Conservation (phyloP, 2,888 invertebrate genomes). For the Pristionchus fissidentatus region DNA sequence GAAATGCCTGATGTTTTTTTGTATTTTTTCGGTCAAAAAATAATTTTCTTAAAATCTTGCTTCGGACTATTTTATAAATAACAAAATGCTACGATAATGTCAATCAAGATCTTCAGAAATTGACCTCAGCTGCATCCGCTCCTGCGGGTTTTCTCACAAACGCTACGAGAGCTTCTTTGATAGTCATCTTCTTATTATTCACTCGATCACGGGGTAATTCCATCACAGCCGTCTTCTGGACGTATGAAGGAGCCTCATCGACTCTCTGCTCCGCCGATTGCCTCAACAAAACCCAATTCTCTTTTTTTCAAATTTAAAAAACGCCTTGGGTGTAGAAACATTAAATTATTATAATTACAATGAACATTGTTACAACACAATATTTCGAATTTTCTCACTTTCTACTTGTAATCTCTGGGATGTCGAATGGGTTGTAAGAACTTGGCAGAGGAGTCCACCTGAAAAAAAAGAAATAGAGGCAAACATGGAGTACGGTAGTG, state of each 20-base stretch:
- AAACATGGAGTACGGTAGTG: too few species aligned
- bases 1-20: too few species aligned
- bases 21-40: too few species aligned
- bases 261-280: not conserved
- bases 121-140: not conserved
- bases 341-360: too few species aligned
- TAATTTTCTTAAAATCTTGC: too few species aligned
- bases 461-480: not conserved
- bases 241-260: not conserved
- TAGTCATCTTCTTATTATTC: not conserved
- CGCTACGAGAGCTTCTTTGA: not conserved
- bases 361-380: too few species aligned
- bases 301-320: too few species aligned
- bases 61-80: too few species aligned
- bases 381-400: too few species aligned
- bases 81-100: too few species aligned
- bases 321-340: too few species aligned
- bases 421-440: constrained; percentile 3
- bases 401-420: constrained; percentile 1
- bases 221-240: not conserved
- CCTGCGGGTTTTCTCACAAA: not conserved
- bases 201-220: not conserved
- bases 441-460: constrained; percentile 11
- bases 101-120: too few species aligned
- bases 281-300: not conserved